These are phyloP conservation scores for Eospalax fontanierii DNA, from an alignment of 2,797 vertebrate species.

Conservation along the genomic window DNA sequence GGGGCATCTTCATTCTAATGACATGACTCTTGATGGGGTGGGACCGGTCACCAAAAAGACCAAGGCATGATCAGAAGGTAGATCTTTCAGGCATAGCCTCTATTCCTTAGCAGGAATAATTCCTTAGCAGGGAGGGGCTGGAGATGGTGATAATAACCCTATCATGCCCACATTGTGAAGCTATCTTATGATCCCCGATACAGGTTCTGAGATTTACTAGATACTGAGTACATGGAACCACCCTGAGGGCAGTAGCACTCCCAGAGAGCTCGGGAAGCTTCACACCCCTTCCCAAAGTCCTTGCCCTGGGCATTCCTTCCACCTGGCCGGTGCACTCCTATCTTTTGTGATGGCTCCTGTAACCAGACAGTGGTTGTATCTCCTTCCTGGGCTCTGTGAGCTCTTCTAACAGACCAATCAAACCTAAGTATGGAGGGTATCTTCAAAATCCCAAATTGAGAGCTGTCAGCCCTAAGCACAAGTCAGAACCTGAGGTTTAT, in stretches of 20 bases:
- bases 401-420: not conserved
- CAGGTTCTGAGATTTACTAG: not conserved
- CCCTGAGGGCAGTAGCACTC: accelerated
- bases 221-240: not conserved
- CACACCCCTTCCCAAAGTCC: not conserved
- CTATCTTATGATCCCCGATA: not conserved
- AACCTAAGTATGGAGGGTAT: not conserved
- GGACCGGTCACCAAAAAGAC: not conserved
- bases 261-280: not conserved
- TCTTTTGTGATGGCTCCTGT: not conserved
- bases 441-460: not conserved
- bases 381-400: not conserved
- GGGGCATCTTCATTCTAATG: not conserved
- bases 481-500: not conserved
- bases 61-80: not conserved
- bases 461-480: not conserved
- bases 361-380: not conserved
- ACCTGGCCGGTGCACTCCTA: too few species aligned
- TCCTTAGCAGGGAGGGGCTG: not conserved
- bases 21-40: not conserved
- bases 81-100: too few species aligned
- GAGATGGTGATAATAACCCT: too few species aligned
- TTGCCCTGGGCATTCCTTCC: not conserved
- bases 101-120: not conserved
- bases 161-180: not conserved